Evolutionary conservation across 2,888 invertebrate genomes (phyloP).

Genomic region (Parelbella ahira): DNA sequence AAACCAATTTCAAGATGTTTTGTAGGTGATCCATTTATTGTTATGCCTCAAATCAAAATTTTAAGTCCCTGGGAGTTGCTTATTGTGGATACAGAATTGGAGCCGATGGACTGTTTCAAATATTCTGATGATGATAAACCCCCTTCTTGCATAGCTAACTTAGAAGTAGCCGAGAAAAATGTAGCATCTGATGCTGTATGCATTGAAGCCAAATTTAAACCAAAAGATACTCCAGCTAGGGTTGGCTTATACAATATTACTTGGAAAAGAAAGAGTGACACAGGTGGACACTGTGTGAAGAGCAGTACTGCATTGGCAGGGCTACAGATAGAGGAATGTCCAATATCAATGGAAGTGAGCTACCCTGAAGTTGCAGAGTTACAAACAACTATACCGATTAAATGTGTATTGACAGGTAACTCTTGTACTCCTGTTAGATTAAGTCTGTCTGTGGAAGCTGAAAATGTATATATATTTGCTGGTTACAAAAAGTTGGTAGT

Average conservation of each 20-base stretch:
- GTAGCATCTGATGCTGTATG: conserved; percentile 69
- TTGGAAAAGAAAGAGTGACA: conserved; percentile 57
- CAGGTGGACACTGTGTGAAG: conserved; percentile 56
- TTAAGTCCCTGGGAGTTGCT: conserved; percentile 85
- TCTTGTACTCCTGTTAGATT: conserved; percentile 86
- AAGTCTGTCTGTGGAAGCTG: conserved; percentile 87
- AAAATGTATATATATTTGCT: conserved; percentile 96
- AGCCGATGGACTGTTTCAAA: conserved; percentile 76
- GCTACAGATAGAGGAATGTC: conserved; percentile 81
- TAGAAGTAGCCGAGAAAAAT: conserved; percentile 63
- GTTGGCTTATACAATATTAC: conserved; percentile 72
- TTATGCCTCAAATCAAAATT: conserved; percentile 85
- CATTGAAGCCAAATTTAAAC: conserved; percentile 62
- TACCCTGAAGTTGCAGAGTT: conserved; percentile 89
- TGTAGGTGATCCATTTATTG: conserved; percentile 83
- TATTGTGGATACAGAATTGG: conserved; percentile 83
- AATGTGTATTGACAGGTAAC: conserved; percentile 86
- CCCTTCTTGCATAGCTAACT: conserved; percentile 55
- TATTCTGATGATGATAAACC: conserved; percentile 54
- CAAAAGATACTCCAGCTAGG: conserved; percentile 62
- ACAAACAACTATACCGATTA: conserved; percentile 85
- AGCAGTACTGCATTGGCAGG: conserved; percentile 80
- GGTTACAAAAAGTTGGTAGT: conserved; percentile 92
- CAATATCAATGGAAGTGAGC: conserved; percentile 80
- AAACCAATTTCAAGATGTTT: conserved; percentile 84